These are phyloP conservation scores for Chaetops frenatus DNA, from an alignment of 2,113 vertebrate genomes.

Conservation along the genomic window DNA sequence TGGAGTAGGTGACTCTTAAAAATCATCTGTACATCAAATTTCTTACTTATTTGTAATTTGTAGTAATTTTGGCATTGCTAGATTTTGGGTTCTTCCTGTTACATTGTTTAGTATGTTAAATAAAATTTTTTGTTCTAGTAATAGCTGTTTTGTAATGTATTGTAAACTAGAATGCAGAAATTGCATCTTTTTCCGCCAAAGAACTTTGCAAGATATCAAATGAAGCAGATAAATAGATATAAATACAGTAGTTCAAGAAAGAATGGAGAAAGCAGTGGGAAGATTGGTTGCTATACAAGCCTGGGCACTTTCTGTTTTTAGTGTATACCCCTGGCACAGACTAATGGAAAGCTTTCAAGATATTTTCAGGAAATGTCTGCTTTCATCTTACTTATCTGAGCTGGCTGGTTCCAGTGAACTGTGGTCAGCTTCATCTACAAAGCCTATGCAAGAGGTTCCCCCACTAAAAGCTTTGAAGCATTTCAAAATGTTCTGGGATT, in stretches of 20 bases:
- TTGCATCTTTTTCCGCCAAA: neutral
- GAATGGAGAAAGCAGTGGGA: neutral
- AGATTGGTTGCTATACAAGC: neutral
- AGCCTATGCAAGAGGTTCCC: conserved; percentile 59
- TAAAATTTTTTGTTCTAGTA: neutral
- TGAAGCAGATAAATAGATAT: conserved; percentile 36
- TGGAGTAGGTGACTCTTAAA: neutral
- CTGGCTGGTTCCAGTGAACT: conserved; percentile 79
- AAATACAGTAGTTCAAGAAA: conserved; percentile 11
- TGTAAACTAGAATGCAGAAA: neutral
- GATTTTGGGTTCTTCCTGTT: neutral
- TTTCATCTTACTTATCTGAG: conserved; percentile 82
- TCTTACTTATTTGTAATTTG: neutral
- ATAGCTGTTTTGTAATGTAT: neutral
- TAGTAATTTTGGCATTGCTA: neutral
- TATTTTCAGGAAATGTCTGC: conserved; percentile 76
- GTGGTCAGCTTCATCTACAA: conserved; percentile 70
- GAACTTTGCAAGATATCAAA: conserved; percentile 14
- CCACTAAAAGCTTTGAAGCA: conserved; percentile 74
- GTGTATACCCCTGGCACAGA: conserved; percentile 74
- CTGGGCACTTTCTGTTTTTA: conserved; percentile 72
- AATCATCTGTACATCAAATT: neutral
- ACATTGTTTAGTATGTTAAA: neutral
- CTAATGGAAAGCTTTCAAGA: conserved; percentile 99
- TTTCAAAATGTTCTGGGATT: conserved; percentile 72